Evolutionary conservation across 2,113 vertebrate species (phyloP).

Genomic region (Corythornis madagascariensis): DNA sequence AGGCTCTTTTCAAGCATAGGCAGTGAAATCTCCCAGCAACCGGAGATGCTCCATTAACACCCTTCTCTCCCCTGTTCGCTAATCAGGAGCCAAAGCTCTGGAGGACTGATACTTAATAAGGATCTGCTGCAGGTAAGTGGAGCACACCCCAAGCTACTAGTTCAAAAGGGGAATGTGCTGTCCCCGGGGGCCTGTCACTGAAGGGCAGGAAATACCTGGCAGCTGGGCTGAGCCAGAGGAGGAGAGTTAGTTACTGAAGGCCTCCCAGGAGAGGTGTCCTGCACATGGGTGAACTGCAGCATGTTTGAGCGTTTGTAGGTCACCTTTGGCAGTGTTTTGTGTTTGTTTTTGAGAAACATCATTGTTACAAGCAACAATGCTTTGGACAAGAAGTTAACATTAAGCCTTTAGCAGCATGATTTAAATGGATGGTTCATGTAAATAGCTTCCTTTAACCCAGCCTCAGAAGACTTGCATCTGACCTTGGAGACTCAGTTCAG

Average conservation of each 20-base stretch:
- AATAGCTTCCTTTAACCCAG: neutral
- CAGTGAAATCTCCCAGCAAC: constrained; percentile 26
- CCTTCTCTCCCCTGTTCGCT: constrained; percentile 7
- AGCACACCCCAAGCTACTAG: neutral
- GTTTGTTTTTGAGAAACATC: neutral
- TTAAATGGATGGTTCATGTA: neutral
- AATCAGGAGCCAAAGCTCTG: constrained; percentile 1
- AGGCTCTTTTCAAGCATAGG: neutral
- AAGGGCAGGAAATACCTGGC: neutral
- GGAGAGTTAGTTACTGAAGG: neutral
- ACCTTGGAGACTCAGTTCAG: neutral
- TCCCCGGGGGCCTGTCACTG: neutral
- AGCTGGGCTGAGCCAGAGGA: neutral
- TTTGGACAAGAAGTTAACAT: neutral
- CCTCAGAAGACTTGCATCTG: neutral
- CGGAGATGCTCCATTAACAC: neutral
- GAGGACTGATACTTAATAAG: neutral
- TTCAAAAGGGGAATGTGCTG: neutral
- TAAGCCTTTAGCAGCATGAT: neutral
- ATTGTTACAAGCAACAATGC: neutral
- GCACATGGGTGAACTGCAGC: neutral
- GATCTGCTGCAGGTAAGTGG: neutral
- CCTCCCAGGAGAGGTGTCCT: neutral
- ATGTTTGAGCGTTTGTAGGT: neutral
- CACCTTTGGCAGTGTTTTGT: neutral